A percentile compares a stretch with the other conserved stretches of the same genome.
phyloP scores from a whole-genome alignment of 2,888 invertebrate species.

The Drosophila kanekoi region DNA sequence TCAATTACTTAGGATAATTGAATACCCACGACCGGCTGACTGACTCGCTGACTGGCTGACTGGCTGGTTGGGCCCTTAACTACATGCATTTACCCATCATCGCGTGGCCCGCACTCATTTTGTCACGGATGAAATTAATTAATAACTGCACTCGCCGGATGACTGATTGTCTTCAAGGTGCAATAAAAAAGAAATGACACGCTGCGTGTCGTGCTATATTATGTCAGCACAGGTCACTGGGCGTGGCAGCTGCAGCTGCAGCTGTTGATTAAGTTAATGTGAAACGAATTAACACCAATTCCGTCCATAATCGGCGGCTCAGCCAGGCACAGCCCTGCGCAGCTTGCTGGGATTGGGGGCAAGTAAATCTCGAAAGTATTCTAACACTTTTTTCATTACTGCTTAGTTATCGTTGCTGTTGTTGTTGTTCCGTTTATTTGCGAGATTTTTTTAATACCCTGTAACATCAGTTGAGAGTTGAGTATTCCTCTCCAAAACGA shows the following conservation, averaged over 20 bases:
- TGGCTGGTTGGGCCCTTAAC: too few relatives aligned
- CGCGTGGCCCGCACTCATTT: conserved; percentile 30
- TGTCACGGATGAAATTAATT: conserved; percentile 43
- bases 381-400: conserved; percentile 65
- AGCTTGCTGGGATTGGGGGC: background rate
- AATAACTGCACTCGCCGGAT: conserved; percentile 59
- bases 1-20: conserved; percentile 75
- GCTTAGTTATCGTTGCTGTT: conserved; percentile 9
- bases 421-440: conserved; percentile 28
- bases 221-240: conserved; percentile 36
- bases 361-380: conserved; percentile 65
- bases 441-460: conserved; percentile 7
- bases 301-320: conserved; percentile 1
- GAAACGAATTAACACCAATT: conserved; percentile 40
- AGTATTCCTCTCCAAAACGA: background rate
- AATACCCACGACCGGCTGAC: conserved; percentile 8
- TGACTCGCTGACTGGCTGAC: too few relatives aligned
- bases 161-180: conserved; percentile 62
- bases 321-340: too few relatives aligned
- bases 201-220: conserved; percentile 30
- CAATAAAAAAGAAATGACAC: conserved; percentile 53
- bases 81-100: conserved; percentile 5
- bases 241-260: conserved; percentile 36
- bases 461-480: too few relatives aligned
- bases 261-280: conserved; percentile 59